phyloP scores from a whole-genome alignment of 2,113 vertebrate genomes.

The Podilymbus podiceps region DNA sequence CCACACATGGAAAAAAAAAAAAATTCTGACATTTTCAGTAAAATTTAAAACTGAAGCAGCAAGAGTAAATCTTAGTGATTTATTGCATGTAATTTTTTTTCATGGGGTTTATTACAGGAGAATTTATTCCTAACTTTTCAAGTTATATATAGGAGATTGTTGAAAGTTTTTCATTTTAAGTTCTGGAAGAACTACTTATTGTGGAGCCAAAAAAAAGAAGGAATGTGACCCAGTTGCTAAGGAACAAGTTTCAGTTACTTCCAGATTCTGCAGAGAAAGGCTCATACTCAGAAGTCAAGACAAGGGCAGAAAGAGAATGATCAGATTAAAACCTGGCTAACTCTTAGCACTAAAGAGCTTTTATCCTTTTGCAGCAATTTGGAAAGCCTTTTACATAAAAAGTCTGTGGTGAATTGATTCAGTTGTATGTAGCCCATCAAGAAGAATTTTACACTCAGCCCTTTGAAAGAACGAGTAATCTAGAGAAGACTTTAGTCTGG shows the following conservation, averaged over 20 bases:
- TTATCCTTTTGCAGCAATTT: not conserved
- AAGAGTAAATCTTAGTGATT: conserved; percentile 13
- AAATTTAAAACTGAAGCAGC: not conserved
- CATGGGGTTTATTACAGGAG: conserved; percentile 1
- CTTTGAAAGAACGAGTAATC: not conserved
- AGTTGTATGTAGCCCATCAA: not conserved
- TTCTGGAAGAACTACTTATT: conserved; percentile 8
- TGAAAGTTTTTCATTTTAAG: conserved; percentile 22
- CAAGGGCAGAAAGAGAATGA: not conserved
- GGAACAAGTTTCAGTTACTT: conserved; percentile 33
- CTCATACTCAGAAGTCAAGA: not conserved
- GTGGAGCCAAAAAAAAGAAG: conserved; percentile 30
- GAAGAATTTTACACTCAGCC: not conserved
- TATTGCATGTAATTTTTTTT: not conserved
- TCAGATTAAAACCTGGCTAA: not conserved
- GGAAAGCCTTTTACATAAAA: not conserved
- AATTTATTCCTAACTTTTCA: conserved; percentile 23
- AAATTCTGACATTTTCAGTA: not conserved
- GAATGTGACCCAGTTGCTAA: conserved; percentile 63
- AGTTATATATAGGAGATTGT: not conserved
- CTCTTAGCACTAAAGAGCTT: not conserved
- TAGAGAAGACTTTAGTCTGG: not conserved
- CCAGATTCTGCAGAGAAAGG: conserved; percentile 28
- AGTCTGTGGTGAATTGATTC: not conserved
- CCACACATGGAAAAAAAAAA: not conserved